These are phyloP conservation scores for Remorina albescens DNA, from an alignment of 2,797 vertebrate species.

Conservation along the genomic window DNA sequence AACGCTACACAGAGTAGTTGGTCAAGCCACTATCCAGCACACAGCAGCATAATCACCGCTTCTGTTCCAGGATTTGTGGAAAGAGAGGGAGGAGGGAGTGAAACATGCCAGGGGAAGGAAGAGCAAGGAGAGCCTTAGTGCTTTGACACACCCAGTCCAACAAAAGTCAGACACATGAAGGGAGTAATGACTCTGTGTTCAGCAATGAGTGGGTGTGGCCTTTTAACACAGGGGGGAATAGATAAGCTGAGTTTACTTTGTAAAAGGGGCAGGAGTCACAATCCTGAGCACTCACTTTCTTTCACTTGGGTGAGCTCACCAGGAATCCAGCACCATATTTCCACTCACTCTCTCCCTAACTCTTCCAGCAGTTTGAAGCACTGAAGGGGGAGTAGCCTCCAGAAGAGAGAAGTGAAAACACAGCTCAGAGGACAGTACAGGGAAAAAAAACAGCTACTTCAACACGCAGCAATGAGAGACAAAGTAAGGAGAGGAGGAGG, in stretches of 20 bases:
- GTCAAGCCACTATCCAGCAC: background rate
- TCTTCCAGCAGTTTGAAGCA: conserved; percentile 29
- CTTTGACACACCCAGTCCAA: conserved; percentile 82
- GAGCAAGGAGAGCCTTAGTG: conserved; percentile 56
- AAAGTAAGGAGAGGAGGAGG: conserved; percentile 81
- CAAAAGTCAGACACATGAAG: conserved; percentile 66
- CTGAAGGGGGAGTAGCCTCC: conserved; percentile 37
- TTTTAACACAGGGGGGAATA: conserved; percentile 58
- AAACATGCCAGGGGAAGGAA: conserved; percentile 58
- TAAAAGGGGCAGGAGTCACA: conserved; percentile 64
- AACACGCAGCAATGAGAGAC: conserved; percentile 82
- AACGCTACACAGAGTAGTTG: background rate
- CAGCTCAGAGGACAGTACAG: conserved; percentile 30
- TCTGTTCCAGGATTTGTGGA: conserved; percentile 37
- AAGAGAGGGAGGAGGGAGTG: conserved; percentile 38
- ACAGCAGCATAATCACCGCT: conserved; percentile 25
- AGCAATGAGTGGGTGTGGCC: conserved; percentile 84
- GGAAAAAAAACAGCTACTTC: conserved; percentile 25
- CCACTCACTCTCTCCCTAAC: conserved; percentile 9
- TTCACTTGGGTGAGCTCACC: conserved; percentile 49
- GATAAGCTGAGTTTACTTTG: conserved; percentile 75
- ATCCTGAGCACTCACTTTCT: conserved; percentile 45
- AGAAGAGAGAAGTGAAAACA: conserved; percentile 37
- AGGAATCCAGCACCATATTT: conserved; percentile 37
- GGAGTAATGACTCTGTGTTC: conserved; percentile 65